Evolutionary conservation across 2,888 invertebrate species (phyloP).

Genomic region (Eupithecia inturbata): DNA sequence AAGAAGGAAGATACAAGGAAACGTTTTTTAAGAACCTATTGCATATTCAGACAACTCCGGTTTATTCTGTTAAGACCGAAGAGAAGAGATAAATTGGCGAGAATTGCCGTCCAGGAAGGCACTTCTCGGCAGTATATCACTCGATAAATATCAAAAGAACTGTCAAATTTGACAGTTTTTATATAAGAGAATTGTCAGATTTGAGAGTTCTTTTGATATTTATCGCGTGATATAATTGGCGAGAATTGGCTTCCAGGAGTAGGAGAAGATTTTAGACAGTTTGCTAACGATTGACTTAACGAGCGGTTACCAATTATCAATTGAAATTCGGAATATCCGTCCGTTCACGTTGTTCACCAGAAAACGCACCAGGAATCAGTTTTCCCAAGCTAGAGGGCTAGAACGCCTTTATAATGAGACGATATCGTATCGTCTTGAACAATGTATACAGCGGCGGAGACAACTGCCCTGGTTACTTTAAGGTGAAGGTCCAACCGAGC

Average conservation of each 20-base stretch:
- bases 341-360: not conserved
- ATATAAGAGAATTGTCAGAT: too few relatives aligned
- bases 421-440: constrained; percentile 24
- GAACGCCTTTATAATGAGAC: not conserved
- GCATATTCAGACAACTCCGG: not conserved
- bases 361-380: not conserved
- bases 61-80: not conserved
- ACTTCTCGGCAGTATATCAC: too few relatives aligned
- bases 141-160: too few relatives aligned
- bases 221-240: too few relatives aligned
- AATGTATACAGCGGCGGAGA: constrained; percentile 38
- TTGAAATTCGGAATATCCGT: not conserved
- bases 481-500: constrained; percentile 60
- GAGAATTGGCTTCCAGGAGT: too few relatives aligned
- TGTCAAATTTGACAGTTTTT: too few relatives aligned
- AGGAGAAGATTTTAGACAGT: not conserved
- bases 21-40: not conserved
- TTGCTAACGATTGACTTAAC: not conserved
- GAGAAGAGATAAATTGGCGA: too few relatives aligned
- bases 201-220: too few relatives aligned
- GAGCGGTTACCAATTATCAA: not conserved
- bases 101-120: too few relatives aligned
- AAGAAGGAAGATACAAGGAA: not conserved
- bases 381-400: not conserved
- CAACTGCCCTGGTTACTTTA: constrained; percentile 63